Base-by-base conservation (phyloP, 1,140 invertebrate species). In the Drosophila oshimai region DNA sequence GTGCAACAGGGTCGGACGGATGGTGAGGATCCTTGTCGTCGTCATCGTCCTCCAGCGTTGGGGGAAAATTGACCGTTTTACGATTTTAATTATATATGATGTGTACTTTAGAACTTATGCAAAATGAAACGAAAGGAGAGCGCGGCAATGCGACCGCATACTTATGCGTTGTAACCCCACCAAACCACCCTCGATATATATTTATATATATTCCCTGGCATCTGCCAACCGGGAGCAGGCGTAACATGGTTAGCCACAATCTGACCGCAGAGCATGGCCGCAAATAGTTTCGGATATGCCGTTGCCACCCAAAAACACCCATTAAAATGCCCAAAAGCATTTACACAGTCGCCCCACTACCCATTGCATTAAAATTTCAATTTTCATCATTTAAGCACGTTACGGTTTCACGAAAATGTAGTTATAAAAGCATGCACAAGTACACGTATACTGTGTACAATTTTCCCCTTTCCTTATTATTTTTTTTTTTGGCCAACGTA, bases 61-160 rank as follows among this genome's bases (percentile, higher is more conserved):
- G 37, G 75, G 64, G 33, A 81, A 80, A 89, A 86, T 89, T 78
- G 86, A 89, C 76, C 86, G 80, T 89, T 89, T 89, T 89, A 76
- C 77, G 87, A 89, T 86, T 86, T 89, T 86, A 89, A 89, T 89
- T 89, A 89, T 89, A 89, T 89, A 89, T 89, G 80, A 89, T 89
- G 86, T 89, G 86, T 89, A 89, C 86, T 89, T 89, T 89, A 58
- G 81, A 81, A 84, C 86, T 89, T 89, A 89, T 89, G 86, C 73
- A 81, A 84, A 87, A 74, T 77, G 83, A 83, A 88, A 87, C 62
- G 71, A 79, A 83, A 83, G 74, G 69, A 64, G 50, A 61, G 65
- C 67, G 68, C 67, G 39, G 45, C 58, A 47, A 54, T 49, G 61
- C 76, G 81, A 87, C 83, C 81, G 47, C 81, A 87, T 81, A 81